A percentile compares a stretch with the other conserved stretches of the same genome.
Conservation (phyloP, 2,888 invertebrate genomes). For the Sericinus montela region DNA sequence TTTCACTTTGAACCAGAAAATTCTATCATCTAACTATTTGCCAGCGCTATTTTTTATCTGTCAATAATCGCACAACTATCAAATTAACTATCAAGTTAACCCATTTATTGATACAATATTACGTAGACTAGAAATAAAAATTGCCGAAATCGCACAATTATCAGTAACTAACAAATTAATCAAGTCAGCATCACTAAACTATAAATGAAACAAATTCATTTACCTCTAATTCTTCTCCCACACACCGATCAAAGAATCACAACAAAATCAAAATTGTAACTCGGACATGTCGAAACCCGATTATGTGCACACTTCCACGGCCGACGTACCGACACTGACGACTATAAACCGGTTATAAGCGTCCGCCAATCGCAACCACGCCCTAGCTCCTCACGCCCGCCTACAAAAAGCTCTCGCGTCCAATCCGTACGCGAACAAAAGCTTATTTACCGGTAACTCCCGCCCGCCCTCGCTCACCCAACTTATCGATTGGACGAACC, state of each 20-base stretch:
- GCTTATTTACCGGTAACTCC: conserved; percentile 69
- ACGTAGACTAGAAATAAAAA: too few species aligned
- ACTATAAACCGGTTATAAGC: conserved; percentile 10
- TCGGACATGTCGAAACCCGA: conserved; percentile 6
- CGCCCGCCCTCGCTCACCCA: conserved; percentile 58
- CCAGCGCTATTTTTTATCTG: too few species aligned
- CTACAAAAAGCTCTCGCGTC: conserved; percentile 31
- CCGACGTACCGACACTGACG: conserved; percentile 14
- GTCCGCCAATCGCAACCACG: conserved; percentile 38
- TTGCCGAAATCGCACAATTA: too few species aligned
- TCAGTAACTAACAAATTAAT: too few species aligned
- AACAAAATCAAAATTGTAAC: conserved; percentile 24
- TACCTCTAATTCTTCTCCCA: conserved; percentile 9
- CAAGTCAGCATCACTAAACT: too few species aligned
- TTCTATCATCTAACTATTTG: too few species aligned
- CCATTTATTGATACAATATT: too few species aligned
- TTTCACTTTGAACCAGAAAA: too few species aligned
- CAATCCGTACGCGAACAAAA: conserved; percentile 47
- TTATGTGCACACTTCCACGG: conserved; percentile 1
- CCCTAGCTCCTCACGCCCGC: conserved; percentile 35
- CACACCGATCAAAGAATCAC: conserved; percentile 21
- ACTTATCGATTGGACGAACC: conserved; percentile 70
- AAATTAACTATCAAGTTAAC: too few species aligned
- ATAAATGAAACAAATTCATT: background rate
- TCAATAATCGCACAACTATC: too few species aligned